Conservation (phyloP, 2,113 vertebrate species). For the Potamarius usumacintae region DNA sequence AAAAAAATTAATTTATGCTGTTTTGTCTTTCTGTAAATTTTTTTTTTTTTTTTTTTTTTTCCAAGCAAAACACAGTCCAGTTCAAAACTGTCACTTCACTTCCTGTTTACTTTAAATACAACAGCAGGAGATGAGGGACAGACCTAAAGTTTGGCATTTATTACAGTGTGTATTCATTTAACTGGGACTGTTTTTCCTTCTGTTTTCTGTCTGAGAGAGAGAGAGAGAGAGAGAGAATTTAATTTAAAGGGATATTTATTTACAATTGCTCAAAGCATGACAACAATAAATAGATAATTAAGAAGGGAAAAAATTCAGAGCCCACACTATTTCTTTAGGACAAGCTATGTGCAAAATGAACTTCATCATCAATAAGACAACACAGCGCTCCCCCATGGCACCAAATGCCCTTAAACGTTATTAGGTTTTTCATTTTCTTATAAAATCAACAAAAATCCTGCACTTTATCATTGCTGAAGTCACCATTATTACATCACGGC, state of each 20-base stretch:
- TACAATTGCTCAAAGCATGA: no score
- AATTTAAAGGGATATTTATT: no score
- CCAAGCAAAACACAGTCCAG: background rate
- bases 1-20: background rate
- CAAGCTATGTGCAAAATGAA: no score
- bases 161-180: constrained; percentile 29
- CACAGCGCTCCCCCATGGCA: background rate
- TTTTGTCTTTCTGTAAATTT: background rate
- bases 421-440: background rate
- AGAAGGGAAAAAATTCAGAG: no score
- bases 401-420: background rate
- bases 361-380: no score
- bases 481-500: no score
- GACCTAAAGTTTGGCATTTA: constrained; percentile 25
- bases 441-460: background rate
- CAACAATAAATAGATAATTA: no score
- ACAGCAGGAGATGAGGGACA: constrained; percentile 7
- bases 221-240: background rate
- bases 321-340: no score
- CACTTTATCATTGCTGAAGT: no score
- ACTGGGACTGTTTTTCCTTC: constrained; percentile 5
- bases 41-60: background rate
- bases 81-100: background rate
- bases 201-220: constrained; percentile 21
- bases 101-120: constrained; percentile 25